Conservation (phyloP, 1,140 invertebrate genomes). For the Hetaerina americana region DNA sequence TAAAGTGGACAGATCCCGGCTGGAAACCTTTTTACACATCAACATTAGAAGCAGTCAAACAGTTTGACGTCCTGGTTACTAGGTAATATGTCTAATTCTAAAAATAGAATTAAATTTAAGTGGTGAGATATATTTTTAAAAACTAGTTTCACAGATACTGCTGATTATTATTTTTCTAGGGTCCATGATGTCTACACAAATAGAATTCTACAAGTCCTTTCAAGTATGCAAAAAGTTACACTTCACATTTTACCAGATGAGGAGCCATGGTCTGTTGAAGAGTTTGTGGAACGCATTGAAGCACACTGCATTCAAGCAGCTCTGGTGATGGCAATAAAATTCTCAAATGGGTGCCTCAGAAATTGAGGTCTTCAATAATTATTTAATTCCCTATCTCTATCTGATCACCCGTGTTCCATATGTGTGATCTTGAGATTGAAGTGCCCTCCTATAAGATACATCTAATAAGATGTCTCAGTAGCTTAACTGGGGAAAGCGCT, state of each 20-base stretch:
- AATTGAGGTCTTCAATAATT: neutral
- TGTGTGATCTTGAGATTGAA: no score
- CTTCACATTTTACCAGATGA: slow-evolving; percentile 61
- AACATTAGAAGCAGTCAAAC: slow-evolving; percentile 55
- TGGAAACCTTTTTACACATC: slow-evolving; percentile 59
- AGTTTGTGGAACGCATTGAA: slow-evolving; percentile 72
- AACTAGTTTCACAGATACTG: no score
- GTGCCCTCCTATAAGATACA: no score
- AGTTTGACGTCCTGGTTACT: slow-evolving; percentile 65
- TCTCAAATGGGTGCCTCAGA: slow-evolving; percentile 36
- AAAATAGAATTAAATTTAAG: no score
- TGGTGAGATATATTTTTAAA: no score
- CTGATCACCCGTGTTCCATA: neutral
- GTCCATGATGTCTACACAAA: slow-evolving; percentile 88
- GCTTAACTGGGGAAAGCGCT: no score
- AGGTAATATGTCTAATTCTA: slow-evolving; percentile 20
- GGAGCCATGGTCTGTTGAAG: slow-evolving; percentile 73
- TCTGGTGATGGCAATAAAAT: slow-evolving; percentile 29
- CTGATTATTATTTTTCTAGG: slow-evolving; percentile 37
- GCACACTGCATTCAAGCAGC: slow-evolving; percentile 46
- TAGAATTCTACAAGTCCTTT: slow-evolving; percentile 74
- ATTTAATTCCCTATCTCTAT: neutral
- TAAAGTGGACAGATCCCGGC: slow-evolving; percentile 66
- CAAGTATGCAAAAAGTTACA: slow-evolving; percentile 72
- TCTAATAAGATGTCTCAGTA: no score